Base-by-base conservation (phyloP, 2,888 invertebrate species). In the Drosophila monieri region DNA sequence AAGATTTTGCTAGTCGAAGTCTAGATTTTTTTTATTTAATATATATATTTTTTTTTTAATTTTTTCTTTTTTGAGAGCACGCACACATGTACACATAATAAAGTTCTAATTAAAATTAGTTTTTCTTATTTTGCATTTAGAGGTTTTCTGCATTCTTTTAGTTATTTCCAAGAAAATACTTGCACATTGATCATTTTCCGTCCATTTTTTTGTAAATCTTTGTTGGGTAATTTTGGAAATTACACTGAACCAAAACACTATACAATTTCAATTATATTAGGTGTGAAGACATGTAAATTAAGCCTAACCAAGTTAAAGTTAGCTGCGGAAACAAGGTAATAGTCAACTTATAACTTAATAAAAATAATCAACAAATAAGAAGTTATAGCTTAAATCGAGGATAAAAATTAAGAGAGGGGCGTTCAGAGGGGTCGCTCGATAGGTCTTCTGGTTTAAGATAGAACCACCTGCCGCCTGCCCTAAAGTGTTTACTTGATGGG, bases 101-200 rank as follows among this genome's bases (percentile, higher is more conserved):
- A 53, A 25, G 44, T 48, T 48, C 41, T 35, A 60, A 47, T 51
- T 70, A 55, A 43, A 68, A 23, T 59, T 59, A 60, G 23, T 62
- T 30, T 69, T 58, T 27, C 61, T 30, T 69, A 60, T 58, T 35
- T 57, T 76, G 30, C 69, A 74, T 44, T 61, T 66, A 53, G 68
- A n/a, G 35, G 21, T n/a, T 55, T 37, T 54, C 58, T 70, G 78
- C 61, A 60, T 73, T 79, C 54, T 41, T 85, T 79, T 74, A 84
- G 67, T 88, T 77, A 79, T 83, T 85, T 83, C 80, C 84, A 77
- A 80, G 81, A 85, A 83, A 83, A 85, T 88, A 88, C 84, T 83
- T 83, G 81, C 81, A 83, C 81, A 75, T 85, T 37, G 55, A 64
- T 85, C 73, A 55, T 64, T 14, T 73, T 54, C 37, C 54, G 46